Conservation (phyloP, 2,888 invertebrate genomes). For the Sphaerophoria taeniata region DNA sequence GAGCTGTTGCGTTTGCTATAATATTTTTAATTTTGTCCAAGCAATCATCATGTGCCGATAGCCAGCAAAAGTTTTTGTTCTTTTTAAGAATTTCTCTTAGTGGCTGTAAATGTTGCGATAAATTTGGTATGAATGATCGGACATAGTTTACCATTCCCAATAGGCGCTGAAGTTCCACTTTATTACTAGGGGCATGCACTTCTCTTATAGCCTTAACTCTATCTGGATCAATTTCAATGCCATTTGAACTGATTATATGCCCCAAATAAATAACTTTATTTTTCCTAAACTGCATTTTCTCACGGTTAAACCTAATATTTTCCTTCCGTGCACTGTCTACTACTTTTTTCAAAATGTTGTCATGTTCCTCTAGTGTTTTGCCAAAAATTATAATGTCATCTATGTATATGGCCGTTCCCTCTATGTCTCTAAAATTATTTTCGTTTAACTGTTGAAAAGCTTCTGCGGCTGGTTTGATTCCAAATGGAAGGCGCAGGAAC, state of each 20-base stretch:
- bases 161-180: constrained; percentile 46
- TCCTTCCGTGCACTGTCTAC: constrained; percentile 55
- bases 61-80: constrained; percentile 37
- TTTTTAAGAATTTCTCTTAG: constrained; percentile 63
- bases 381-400: constrained; percentile 78
- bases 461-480: constrained; percentile 77
- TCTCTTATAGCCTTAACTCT: constrained; percentile 66
- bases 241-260: constrained; percentile 74
- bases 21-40: constrained; percentile 54
- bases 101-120: constrained; percentile 62
- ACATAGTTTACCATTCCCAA: constrained; percentile 73
- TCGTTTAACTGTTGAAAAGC: constrained; percentile 77
- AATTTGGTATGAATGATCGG: constrained; percentile 72
- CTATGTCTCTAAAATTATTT: constrained; percentile 78
- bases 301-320: constrained; percentile 76
- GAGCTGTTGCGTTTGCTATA: constrained; percentile 55
- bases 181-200: constrained; percentile 49
- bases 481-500: constrained; percentile 78
- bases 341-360: constrained; percentile 55
- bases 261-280: constrained; percentile 77
- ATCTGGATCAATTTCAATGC: constrained; percentile 74
- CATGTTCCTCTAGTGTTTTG: constrained; percentile 61
- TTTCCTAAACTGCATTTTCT: constrained; percentile 76
- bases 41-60: constrained; percentile 40
- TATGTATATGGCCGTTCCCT: constrained; percentile 29